Evolutionary conservation across 2,888 invertebrate species (phyloP), one percentile per base, ranked within the genome.

Genomic region (Lithosia quadra): DNA sequence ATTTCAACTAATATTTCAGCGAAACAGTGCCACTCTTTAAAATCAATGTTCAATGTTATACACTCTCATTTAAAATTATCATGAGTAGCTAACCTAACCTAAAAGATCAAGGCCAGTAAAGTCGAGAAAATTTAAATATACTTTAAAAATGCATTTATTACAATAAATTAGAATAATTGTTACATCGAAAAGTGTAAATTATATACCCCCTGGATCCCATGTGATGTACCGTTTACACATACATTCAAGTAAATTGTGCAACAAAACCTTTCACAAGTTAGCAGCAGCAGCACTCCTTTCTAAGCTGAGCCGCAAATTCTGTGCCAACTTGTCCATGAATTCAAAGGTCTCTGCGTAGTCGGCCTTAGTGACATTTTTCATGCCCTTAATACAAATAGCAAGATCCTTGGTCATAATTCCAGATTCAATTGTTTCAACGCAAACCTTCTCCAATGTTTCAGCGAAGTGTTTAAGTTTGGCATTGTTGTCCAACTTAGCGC

Each of bases 341-440:
- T 98, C 99, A 89, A 99, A 99, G 0, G 99, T 99, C 95, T 99
- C 99, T 90, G 98, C 95, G 90, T 99, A 99, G 93, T 99, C 99
- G 24, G 95, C 91, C 76, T 98, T 94, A 82, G 96, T 92, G 0
- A 97, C 97, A 81, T 96, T 97, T 91, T 95, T 96, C 96, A 98
- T 97, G 75, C 99, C 99, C 94, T 99, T 99, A 85, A 99, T 97
- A 90, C 99, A 99, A 89, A 99, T 98, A 59, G 99, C 99, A 88
- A 99, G 96, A 96, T 99, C 99, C 92, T 99, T 99, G 67, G 99
- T 99, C 99, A 99, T 99, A 79, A 96, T 95, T 39, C 99, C 99
- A 68, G 97, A 95, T 91, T 99, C 99, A 79, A 99, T 99, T 0
- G 99, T 99, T 79, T 98, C 97, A 73, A 99, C 93, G 93, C 99